Evolutionary conservation across 1,140 invertebrate species (phyloP), one percentile per base, ranked within the genome.

Genomic region (Drosophila repleta): DNA sequence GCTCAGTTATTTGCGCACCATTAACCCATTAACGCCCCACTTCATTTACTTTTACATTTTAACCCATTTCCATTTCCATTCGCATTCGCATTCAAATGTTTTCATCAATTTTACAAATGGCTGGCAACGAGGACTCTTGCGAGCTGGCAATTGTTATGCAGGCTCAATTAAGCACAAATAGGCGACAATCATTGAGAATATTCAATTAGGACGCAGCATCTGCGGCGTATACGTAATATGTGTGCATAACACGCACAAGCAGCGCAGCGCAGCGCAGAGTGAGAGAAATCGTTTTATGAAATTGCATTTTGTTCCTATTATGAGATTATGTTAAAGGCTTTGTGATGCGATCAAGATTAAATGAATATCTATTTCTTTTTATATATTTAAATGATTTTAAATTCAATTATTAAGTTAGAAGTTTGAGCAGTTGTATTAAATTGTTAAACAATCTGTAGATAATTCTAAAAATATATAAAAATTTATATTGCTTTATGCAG

Each of bases 1-100:
- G 71, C 78, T 70, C 60, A 56, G 70, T 85, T 87, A 78, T 75
- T 75, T 82, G 82, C 76, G 74, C 82, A 78, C 83, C 82, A 87
- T 88, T 87, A 85, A 87, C 75, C 78, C 74, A 62, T 69, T 63
- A 69, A 74, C 39, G 41, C 13, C 21, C 4, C 26, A 24, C 11
- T 39, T 41, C 52, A 41, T 57, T 24, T 56, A 41, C 79, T 63
- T 73, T 76, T 66, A 64, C 82, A 76, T 69, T 70, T 46, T 41
- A 41, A 41, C 17, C 39, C 68, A 78, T 52, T 79, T 53, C 48
- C 81, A 74, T 55, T 61, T 17, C 45, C 68, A 85, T 75, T 61
- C 20, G 49, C 68, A 85, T 71, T 81, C 82, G 66, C 21, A 74
- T 84, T 74, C 61, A 68, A 81, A 85, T 77, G 61, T 72, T 75